These are phyloP conservation scores for Dipodomys ordii DNA, from an alignment of 2,113 vertebrate genomes.

Conservation along the genomic window DNA sequence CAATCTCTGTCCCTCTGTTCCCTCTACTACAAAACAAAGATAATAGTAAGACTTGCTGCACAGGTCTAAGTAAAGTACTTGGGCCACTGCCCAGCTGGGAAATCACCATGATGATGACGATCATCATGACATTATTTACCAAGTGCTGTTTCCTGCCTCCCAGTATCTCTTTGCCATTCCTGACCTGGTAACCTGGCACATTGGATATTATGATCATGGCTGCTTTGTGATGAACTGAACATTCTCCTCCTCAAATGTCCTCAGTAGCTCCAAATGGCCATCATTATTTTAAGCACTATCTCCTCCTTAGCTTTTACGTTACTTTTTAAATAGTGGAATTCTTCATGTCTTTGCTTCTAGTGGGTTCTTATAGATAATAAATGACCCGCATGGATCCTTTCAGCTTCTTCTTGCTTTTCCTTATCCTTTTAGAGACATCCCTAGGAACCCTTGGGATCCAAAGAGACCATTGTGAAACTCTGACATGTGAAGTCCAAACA, in stretches of 20 bases:
- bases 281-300: neutral
- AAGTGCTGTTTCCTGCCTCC: neutral
- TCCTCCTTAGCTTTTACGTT: no score
- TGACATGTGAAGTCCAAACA: neutral
- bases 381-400: neutral
- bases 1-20: neutral
- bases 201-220: neutral
- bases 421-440: neutral
- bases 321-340: neutral
- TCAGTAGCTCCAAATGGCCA: no score
- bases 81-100: neutral
- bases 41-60: neutral
- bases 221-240: neutral
- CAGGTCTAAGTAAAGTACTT: neutral
- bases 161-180: neutral
- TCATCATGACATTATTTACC: neutral
- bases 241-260: neutral
- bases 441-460: neutral
- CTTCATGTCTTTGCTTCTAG: neutral
- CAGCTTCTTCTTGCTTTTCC: neutral
- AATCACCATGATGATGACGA: neutral
- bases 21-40: neutral
- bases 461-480: neutral
- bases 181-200: neutral
- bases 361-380: neutral